Conservation (phyloP, 2,797 vertebrate species). For the Salmo trutta region DNA sequence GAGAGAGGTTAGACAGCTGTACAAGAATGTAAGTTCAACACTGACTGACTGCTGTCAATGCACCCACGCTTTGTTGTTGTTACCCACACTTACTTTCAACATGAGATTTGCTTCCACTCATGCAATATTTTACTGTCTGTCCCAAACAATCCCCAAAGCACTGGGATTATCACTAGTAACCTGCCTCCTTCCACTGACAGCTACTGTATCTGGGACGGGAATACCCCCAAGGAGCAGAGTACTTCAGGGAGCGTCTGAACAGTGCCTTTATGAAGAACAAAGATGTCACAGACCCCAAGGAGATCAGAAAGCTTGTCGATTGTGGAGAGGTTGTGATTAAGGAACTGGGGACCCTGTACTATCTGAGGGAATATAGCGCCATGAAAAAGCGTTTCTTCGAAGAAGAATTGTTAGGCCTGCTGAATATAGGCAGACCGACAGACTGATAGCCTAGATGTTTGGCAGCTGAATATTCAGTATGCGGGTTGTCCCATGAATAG, state of each 20-base stretch:
- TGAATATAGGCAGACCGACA: not conserved
- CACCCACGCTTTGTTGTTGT: not conserved
- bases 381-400: conserved; percentile 93
- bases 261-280: conserved; percentile 91
- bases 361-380: conserved; percentile 91
- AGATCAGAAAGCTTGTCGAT: conserved; percentile 86
- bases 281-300: conserved; percentile 88
- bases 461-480: not conserved
- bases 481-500: not conserved
- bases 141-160: not conserved
- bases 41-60: not conserved
- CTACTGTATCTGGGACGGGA: conserved; percentile 90
- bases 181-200: conserved; percentile 59
- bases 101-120: not conserved
- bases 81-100: not conserved
- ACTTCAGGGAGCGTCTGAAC: conserved; percentile 89
- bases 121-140: not conserved
- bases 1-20: conserved; percentile 86
- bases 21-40: conserved; percentile 89
- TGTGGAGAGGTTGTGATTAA: conserved; percentile 91
- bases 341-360: conserved; percentile 93
- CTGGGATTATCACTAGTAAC: not conserved
- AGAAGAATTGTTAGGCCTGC: conserved; percentile 1
- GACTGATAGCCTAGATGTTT: not conserved
- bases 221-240: conserved; percentile 88